Evolutionary conservation across 2,113 vertebrate genomes (phyloP), one percentile per base, ranked within the genome.

Genomic region (Megatriorchis doriae): DNA sequence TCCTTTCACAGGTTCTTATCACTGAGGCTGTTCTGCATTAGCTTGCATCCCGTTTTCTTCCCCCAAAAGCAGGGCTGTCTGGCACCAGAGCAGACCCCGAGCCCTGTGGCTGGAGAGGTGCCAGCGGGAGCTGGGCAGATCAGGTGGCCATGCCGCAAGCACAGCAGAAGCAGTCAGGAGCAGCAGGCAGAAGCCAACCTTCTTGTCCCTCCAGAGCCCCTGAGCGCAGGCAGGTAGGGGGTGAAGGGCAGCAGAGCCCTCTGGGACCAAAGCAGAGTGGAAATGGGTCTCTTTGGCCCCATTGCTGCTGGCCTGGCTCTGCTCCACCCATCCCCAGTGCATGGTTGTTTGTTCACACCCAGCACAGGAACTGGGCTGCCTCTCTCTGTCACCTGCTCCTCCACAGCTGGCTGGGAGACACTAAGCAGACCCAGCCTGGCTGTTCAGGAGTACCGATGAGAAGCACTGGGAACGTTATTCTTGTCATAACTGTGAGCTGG

Each of bases 271-370:
- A n/a, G 17, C 45, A 9, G 56, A 32, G 16, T 48, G 40, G 29
- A 56, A 63, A 34, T 1, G 19, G 23, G n/a, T 55, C 47, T 70
- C 31, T 17, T 53, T 3, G 6, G 45, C 62, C 34, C 12, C 12
- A 1, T 6, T 13, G 43, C 70, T 38, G 61, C 62, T 16, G 43
- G 31, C 43, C n/a, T 2, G 2, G 55, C 31, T 8, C 40, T 12
- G 45, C 20, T 29, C 13, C n/a, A 27, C 19, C 29, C 40, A 3
- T 13, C 50, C n/a, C 61, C 42, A 8, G 31, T 2, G 29, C 48
- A 16, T 1, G 9, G n/a, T 0, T 10, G 23, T 2, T 61, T 2
- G 6, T 4, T 34, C 7, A 18, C 12, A 29, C 19, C 22, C 47
- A 10, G 27, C 20, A 9, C 19, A 16, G 42, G 42, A 18, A 65